Evolutionary conservation across 2,888 invertebrate genomes (phyloP), one percentile per base, ranked within the genome.

Genomic region (Lottia scabra): DNA sequence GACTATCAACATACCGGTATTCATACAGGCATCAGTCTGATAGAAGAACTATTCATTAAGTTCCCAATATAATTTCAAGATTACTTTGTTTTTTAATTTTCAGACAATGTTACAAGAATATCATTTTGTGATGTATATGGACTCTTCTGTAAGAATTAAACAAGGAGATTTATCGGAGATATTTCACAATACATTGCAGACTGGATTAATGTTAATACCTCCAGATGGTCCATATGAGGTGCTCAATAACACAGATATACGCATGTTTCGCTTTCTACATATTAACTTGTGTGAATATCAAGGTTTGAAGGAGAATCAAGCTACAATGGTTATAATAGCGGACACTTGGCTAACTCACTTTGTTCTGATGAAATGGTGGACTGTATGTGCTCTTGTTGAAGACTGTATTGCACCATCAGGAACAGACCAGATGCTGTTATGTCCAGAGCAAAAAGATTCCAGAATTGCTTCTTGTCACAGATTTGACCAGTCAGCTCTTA

Each of bases 61-160:
- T 10, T 38, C 5, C 38, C 5, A 38, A 38, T 6, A 38, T 38
- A 6, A 38, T 38, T 38, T 8, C 38, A 38, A 38, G 38, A 38
- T 38, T 38, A 4, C 10, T 8, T 38, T 38, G 10, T 30, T 46
- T 23, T 13, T 19, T 23, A 3, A 23, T 26, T 69, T 69, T 16
- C 63, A 69, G 69, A 19, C 63, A 19, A 44, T 63, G 12, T 43
- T 69, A n/a, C 3, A 63, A 44, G 63, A 69, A 43, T 63, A 44
- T 12, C 43, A 45, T 23, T 69, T 69, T 56, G 62, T 69, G 30
- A 63, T 63, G 63, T 69, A 69, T 45, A 63, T 69, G 69, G 69
- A 69, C 44, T 45, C 69, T 16, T 69, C 69, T 1, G 64, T 69
- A 15, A 62, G 69, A 13, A 43, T 69, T 15, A 48, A 30, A 16